Evolutionary conservation across 2,797 vertebrate genomes (phyloP).

Genomic region (Crenichthys baileyi): DNA sequence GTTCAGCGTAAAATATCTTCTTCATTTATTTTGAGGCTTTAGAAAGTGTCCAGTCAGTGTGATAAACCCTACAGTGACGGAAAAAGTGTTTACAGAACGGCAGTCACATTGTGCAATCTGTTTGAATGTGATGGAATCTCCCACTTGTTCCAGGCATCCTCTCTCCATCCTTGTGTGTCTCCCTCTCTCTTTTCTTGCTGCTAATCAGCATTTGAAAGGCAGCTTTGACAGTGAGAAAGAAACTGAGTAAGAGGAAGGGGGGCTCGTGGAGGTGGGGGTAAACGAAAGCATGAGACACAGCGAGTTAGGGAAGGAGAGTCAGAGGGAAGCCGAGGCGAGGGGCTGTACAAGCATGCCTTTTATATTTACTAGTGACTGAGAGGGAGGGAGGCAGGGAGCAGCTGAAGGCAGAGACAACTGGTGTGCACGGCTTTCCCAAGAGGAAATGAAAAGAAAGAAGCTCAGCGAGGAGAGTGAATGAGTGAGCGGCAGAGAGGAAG

Average conservation of each 20-base stretch:
- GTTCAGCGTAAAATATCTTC: neutral
- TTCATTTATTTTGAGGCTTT: neutral
- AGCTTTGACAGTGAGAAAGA: conserved; percentile 85
- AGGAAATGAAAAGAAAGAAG: conserved; percentile 85
- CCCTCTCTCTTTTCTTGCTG: conserved; percentile 75
- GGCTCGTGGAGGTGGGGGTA: conserved; percentile 66
- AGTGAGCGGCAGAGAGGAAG: conserved; percentile 73
- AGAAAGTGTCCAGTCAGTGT: neutral
- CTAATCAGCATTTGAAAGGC: conserved; percentile 91
- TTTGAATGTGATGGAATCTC: conserved; percentile 82
- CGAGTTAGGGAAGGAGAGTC: conserved; percentile 75
- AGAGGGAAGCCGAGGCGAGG: conserved; percentile 77
- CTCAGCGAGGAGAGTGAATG: conserved; percentile 79
- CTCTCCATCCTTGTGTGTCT: conserved; percentile 46
- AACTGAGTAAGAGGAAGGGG: conserved; percentile 68
- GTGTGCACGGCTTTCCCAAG: conserved; percentile 83
- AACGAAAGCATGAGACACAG: conserved; percentile 81
- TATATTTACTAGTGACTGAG: conserved; percentile 86
- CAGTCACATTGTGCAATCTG: conserved; percentile 71
- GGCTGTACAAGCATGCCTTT: conserved; percentile 87
- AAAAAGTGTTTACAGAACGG: conserved; percentile 45
- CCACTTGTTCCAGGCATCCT: conserved; percentile 77
- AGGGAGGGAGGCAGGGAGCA: conserved; percentile 66
- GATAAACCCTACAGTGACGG: conserved; percentile 24
- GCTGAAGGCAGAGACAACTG: conserved; percentile 82